Evolutionary conservation across 1,140 invertebrate genomes (phyloP), one percentile per base, ranked within the genome.

Genomic region (Stratiolaelaps scimitus): DNA sequence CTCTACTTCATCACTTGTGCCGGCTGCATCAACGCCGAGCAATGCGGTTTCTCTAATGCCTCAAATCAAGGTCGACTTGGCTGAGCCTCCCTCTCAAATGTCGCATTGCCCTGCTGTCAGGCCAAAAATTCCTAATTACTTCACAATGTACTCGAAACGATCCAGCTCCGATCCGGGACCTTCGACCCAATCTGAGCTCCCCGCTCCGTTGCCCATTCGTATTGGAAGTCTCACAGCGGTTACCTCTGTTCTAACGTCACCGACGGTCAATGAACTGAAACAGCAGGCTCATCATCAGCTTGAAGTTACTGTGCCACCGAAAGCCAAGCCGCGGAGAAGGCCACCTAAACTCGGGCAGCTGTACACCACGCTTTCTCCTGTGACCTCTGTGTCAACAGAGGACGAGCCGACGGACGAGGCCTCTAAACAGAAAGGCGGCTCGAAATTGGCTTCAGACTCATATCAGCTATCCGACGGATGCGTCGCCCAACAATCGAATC

Each of bases 361-460:
- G 15, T 26, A 60, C 53, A 60, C 53, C 17, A 60, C 53, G 53
- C 53, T 60, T 15, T 60, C 53, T 15, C 53, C 53, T 1, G 53
- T 60, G 23, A 60, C 53, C 15, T 60, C 53, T 15, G 53, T 60
- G 6, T 60, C 53, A 15, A 60, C 53, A 15, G 53, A 60, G 10
- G 53, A 60, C 17, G 53, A 60, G 23, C 23, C 53, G 1, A 60
- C 17, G 26, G 53, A 60, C 2, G 53, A 60, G 15, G 53, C 53
- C 23, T 17, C 10, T 10, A 40, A 40, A 40, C 34, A 40, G 34
- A 40, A 40, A 10, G 34, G 5, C 5, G 10, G 34, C 34, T 40
- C 10, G 5, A 40, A 40, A 40, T 4, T 40, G 34, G 10, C 34
- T 10, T 6, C 34, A 10, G 34, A 40, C 10, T 40, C 10, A 10